Base-by-base conservation (phyloP, 92 coral and sea anemone species). In the Micromussa lordhowensis region DNA sequence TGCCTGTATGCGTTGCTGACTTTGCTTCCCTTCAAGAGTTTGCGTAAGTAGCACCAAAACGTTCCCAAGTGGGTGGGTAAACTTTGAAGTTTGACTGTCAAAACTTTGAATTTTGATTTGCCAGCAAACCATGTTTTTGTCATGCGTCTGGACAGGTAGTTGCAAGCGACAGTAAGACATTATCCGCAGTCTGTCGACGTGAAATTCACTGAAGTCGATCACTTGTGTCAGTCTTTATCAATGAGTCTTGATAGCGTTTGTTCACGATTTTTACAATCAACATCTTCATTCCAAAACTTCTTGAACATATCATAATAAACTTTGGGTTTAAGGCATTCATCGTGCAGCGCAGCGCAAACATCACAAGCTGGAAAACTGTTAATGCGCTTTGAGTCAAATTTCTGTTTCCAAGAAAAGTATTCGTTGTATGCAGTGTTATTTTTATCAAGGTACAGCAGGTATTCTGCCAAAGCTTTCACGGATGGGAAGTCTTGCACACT, bases 351-450 rank as follows among this genome's bases (percentile, higher is more conserved):
- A 29, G 54, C 68, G 19, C 68, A 78, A 53, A 78, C 54, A 5
- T 78, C 19, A 57, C 82, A 78, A 57, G 68, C 82, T 15, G 4
- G 26, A 49, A 29, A 49, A 59, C 26, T 53, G 10, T 51, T 10
- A 13, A 48, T 78, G 5, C 22, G 53, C 34, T 53, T 24, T 51
- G 22, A 32, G 29, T 7, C 75, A 73, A 61, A 91, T 26, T 30
- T 24, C n/a, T 38, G 74, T 64, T 79, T 90, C 96, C 96, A 93
- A 64, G 88, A 69, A 68, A 93, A 93, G 51, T 87, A 91, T 59
- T 93, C 84, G 10, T 88, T 93, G 71, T 91, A 93, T 11, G 87
- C 96, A 21, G 93, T 85, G 61, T 88, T 75, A 73, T 93, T 93
- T 31, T 61, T 84, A 59, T 91, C 92, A 26, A 93, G 80, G 75